Conservation (phyloP, 2,888 invertebrate species). For the Drosophila mimetica region DNA sequence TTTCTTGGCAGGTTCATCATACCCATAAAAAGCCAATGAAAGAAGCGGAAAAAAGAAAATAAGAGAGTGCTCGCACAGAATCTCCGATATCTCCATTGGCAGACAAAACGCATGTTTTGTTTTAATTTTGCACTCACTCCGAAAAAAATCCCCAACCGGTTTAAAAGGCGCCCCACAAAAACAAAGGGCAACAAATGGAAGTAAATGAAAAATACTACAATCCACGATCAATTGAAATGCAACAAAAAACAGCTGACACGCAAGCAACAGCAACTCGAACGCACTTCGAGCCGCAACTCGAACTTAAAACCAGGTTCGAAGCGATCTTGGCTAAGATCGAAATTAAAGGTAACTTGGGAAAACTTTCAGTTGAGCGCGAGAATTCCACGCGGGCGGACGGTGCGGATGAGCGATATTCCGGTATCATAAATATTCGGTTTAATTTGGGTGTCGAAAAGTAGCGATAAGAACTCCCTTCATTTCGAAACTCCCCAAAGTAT, state of each 20-base stretch:
- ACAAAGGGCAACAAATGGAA: conserved; percentile 44
- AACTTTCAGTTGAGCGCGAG: conserved; percentile 62
- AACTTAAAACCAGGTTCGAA: conserved; percentile 6
- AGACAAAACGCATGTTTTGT: conserved; percentile 77
- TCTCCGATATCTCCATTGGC: conserved; percentile 53
- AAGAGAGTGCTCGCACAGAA: conserved; percentile 20
- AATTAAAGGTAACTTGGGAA: conserved; percentile 17
- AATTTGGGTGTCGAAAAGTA: not conserved
- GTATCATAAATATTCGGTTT: conserved; percentile 6
- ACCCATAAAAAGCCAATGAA: conserved; percentile 7
- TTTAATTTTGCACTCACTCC: conserved; percentile 65
- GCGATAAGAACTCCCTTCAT: conserved; percentile 16
- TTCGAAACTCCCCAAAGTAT: conserved; percentile 27
- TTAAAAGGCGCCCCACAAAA: conserved; percentile 38
- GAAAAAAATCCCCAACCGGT: conserved; percentile 61
- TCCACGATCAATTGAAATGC: conserved; percentile 56
- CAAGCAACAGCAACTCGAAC: conserved; percentile 42
- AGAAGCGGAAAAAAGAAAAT: conserved; percentile 3
- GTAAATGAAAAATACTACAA: conserved; percentile 9
- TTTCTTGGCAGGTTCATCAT: conserved; percentile 12
- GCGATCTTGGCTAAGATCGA: conserved; percentile 30
- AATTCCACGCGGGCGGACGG: conserved; percentile 33
- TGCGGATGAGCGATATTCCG: conserved; percentile 1
- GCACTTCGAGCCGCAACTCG: conserved; percentile 25
- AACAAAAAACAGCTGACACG: conserved; percentile 69